Percentiles rank a stretch among this genome's conserved stretches.
These are phyloP conservation scores for Euplexia lucipara DNA, from an alignment of 2,888 invertebrate genomes.

Conservation along the genomic window DNA sequence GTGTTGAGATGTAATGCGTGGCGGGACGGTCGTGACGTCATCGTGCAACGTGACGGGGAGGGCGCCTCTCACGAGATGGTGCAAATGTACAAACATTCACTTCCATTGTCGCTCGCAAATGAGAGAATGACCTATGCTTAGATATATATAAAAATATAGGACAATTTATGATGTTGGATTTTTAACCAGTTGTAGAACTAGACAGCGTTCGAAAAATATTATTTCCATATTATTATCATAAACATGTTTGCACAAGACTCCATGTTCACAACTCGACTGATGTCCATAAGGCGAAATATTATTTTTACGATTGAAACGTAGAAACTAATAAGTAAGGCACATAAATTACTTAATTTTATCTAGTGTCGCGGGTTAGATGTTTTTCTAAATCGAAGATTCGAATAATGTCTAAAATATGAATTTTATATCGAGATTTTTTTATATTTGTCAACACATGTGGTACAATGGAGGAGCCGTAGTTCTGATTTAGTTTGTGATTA, in stretches of 20 bases:
- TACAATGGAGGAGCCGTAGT: conserved; percentile 23
- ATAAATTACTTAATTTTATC: conserved; percentile 74
- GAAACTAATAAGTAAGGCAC: conserved; percentile 68
- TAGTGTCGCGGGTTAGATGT: conserved; percentile 57
- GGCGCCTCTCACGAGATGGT: conserved; percentile 54
- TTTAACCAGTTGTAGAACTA: conserved; percentile 72
- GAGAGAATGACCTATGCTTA: conserved; percentile 78
- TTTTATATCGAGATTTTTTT: conserved; percentile 47
- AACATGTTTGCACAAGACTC: conserved; percentile 66
- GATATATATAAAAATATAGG: conserved; percentile 79
- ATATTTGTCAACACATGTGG: conserved; percentile 23
- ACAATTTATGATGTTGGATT: conserved; percentile 79
- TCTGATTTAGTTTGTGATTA: conserved; percentile 29
- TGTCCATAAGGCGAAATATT: conserved; percentile 66
- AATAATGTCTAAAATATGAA: conserved; percentile 41
- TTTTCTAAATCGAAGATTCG: conserved; percentile 58
- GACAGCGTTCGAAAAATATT: conserved; percentile 66
- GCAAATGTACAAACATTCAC: conserved; percentile 78
- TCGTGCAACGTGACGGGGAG: conserved; percentile 41
- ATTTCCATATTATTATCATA: conserved; percentile 49
- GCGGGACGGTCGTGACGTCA: conserved; percentile 46
- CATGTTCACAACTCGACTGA: conserved; percentile 71
- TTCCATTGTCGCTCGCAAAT: conserved; percentile 72
- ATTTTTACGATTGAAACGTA: conserved; percentile 61
- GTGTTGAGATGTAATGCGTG: conserved; percentile 56